These are phyloP conservation scores for Piliocolobus tephrosceles DNA, from an alignment of 2,113 vertebrate genomes.

Conservation along the genomic window DNA sequence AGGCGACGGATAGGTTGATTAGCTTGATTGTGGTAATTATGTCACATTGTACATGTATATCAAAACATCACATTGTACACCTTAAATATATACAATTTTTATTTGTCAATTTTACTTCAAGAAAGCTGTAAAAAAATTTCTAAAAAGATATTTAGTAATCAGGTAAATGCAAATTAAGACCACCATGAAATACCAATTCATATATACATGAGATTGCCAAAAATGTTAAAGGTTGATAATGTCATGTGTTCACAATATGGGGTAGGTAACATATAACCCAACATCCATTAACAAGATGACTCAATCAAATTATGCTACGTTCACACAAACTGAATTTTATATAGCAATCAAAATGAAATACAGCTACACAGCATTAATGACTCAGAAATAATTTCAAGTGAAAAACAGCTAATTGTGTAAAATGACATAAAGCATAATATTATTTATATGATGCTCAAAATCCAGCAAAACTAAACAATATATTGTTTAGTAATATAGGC, in stretches of 20 bases:
- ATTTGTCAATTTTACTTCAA: not conserved
- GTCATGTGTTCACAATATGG: not conserved
- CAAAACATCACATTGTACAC: not conserved
- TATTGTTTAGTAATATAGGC: not conserved
- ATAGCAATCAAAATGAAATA: not conserved
- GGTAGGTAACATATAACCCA: not conserved
- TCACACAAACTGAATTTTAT: not conserved
- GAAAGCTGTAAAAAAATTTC: not conserved
- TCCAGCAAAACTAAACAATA: not conserved
- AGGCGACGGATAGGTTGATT: not conserved
- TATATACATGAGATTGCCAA: not conserved
- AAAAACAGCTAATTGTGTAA: not conserved
- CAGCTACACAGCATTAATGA: not conserved
- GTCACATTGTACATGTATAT: not conserved
- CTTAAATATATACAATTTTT: not conserved
- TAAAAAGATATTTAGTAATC: conserved; percentile 7
- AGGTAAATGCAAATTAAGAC: not conserved
- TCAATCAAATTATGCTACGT: not conserved
- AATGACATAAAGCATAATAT: not conserved
- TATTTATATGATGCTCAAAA: not conserved
- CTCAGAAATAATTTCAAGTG: not conserved
- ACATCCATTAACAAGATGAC: not conserved
- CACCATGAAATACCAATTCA: not conserved
- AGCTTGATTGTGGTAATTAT: not conserved
- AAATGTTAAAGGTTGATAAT: not conserved